A percentile compares a stretch with the other conserved stretches of the same genome.
Evolutionary conservation across 1,140 invertebrate species (phyloP).

Genomic region (Pemphigus obesinymphae): DNA sequence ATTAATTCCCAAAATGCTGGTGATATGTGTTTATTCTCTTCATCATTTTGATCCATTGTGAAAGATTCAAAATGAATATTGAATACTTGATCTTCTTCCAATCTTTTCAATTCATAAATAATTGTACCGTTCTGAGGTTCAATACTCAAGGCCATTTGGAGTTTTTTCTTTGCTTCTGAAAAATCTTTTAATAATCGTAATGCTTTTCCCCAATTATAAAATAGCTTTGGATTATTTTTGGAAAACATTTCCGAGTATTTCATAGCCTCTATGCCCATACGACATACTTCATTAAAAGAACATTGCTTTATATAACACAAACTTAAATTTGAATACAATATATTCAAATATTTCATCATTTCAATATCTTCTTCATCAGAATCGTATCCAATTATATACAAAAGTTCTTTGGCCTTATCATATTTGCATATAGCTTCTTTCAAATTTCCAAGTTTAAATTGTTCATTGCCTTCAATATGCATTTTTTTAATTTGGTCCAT

Average conservation of each 20-base stretch:
- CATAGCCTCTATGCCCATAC: not conserved
- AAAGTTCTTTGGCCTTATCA: not conserved
- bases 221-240: not conserved
- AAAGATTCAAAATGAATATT: not conserved
- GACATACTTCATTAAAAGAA: conserved; percentile 34
- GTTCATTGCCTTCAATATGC: conserved; percentile 2
- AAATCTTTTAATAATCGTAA: conserved; percentile 8
- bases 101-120: not conserved
- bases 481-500: not conserved
- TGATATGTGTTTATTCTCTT: not conserved
- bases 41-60: not conserved
- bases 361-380: not conserved
- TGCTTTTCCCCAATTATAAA: conserved; percentile 23
- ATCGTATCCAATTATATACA: not conserved
- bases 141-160: not conserved
- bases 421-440: conserved; percentile 18
- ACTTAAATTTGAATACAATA: conserved; percentile 23
- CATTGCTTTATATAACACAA: conserved; percentile 14
- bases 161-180: not conserved
- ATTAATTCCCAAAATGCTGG: conserved; percentile 27
- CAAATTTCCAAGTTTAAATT: not conserved
- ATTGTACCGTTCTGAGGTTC: not conserved
- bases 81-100: conserved; percentile 15
- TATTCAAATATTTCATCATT: conserved; percentile 30
- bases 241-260: conserved; percentile 19